Conservation (phyloP, 2,888 invertebrate species). For the Agrochola macilenta region DNA sequence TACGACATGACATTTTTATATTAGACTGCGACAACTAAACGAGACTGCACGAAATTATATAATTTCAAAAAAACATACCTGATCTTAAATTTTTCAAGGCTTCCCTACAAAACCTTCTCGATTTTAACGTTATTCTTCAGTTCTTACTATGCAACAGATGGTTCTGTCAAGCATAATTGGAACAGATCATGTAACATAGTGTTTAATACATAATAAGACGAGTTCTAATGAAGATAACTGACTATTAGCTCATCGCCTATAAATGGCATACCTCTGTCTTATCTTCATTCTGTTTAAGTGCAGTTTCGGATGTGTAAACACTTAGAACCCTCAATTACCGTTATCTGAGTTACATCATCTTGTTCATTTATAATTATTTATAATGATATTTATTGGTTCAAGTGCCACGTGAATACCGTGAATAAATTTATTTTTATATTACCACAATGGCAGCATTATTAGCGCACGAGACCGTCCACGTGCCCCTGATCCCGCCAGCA, state of each 20-base stretch:
- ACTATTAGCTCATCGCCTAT: conserved; percentile 47
- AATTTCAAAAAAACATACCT: neutral
- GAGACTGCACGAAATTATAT: neutral
- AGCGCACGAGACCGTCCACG: conserved; percentile 73
- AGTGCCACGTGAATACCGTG: conserved; percentile 35
- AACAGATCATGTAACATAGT: neutral
- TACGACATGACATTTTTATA: conserved; percentile 16
- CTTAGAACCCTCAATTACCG: conserved; percentile 21
- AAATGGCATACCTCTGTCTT: conserved; percentile 34
- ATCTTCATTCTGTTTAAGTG: conserved; percentile 43
- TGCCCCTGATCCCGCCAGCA: conserved; percentile 60
- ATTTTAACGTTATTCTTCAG: neutral
- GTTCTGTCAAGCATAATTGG: neutral
- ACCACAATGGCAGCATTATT: conserved; percentile 24
- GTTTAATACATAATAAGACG: neutral
- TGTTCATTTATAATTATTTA: conserved; percentile 20
- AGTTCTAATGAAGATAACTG: conserved; percentile 17
- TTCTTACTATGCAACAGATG: neutral
- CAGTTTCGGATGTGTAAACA: conserved; percentile 26
- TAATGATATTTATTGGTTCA: conserved; percentile 20
- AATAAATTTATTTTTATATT: conserved; percentile 13
- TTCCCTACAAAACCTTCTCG: neutral
- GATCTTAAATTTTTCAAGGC: neutral
- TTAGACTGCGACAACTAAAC: neutral
- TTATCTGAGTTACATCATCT: conserved; percentile 46